phyloP scores from a whole-genome alignment of 2,113 vertebrate species.

The Mobula birostris region DNA sequence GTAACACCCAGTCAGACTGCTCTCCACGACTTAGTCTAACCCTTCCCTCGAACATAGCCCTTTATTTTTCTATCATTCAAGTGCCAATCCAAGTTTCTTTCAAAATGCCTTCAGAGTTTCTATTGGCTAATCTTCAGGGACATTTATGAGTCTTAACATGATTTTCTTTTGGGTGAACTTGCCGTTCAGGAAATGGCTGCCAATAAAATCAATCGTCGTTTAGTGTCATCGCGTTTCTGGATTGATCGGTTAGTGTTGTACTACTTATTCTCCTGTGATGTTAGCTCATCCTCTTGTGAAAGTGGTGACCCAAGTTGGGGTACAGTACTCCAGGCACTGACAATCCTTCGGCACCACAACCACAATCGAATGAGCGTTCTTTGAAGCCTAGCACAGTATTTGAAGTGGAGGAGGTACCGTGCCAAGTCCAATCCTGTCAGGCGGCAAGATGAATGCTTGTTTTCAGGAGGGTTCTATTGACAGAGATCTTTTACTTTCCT shows the following conservation, averaged over 20 bases:
- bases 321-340: not conserved
- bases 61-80: no score
- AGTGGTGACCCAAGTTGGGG: conserved; percentile 17
- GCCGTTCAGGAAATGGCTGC: not conserved
- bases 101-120: no score
- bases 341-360: not conserved
- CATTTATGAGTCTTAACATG: not conserved
- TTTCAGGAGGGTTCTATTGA: not conserved
- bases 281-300: not conserved
- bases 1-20: no score
- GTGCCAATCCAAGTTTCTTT: no score
- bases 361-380: conserved; percentile 17
- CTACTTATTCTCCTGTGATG: not conserved
- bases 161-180: not conserved
- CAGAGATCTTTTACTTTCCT: conserved; percentile 23
- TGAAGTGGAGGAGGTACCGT: not conserved
- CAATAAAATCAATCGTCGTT: not conserved
- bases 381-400: not conserved
- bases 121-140: no score
- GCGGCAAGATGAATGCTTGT: not conserved
- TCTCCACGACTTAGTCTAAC: no score
- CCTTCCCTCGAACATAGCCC: no score
- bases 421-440: conserved; percentile 12
- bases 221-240: not conserved
- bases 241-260: not conserved